Conservation (phyloP, 1,140 invertebrate species). For the Drosophila tropicalis region DNA sequence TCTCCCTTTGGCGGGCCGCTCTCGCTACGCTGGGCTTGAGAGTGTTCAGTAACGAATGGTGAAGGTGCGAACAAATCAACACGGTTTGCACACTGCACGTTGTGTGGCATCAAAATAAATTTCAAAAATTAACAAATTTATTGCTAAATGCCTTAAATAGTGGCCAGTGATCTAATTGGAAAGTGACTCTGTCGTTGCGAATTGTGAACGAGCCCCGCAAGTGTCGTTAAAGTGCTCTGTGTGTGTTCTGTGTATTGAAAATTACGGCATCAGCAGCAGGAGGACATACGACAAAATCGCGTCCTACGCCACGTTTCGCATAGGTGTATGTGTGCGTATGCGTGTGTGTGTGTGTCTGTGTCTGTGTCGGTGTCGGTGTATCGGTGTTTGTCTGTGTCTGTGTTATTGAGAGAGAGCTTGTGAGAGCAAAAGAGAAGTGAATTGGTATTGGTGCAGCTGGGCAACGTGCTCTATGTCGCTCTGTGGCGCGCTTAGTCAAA, state of each 20-base stretch:
- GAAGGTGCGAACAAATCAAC: slow-evolving; percentile 80
- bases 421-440: slow-evolving; percentile 45
- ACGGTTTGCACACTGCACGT: slow-evolving; percentile 75
- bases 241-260: slow-evolving; percentile 42
- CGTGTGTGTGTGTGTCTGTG: neutral
- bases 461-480: slow-evolving; percentile 43
- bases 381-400: slow-evolving; percentile 20
- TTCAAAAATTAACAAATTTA: slow-evolving; percentile 62
- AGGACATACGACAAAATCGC: slow-evolving; percentile 73
- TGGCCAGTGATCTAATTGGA: slow-evolving; percentile 4
- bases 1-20: slow-evolving; percentile 40
- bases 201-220: slow-evolving; percentile 6
- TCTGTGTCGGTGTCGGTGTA: slow-evolving; percentile 6
- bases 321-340: slow-evolving; percentile 50
- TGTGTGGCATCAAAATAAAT: slow-evolving; percentile 73
- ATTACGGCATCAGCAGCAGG: slow-evolving; percentile 70
- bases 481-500: slow-evolving; percentile 51
- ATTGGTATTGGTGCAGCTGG: slow-evolving; percentile 59
- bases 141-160: slow-evolving; percentile 35
- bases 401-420: slow-evolving; percentile 56
- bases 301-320: slow-evolving; percentile 66
- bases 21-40: slow-evolving; percentile 53
- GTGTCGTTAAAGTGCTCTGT: slow-evolving; percentile 11
- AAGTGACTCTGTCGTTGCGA: neutral
- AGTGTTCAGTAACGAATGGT: slow-evolving; percentile 74